These are phyloP conservation scores for Protaetia brevitarsis DNA, from an alignment of 1,140 invertebrate genomes.

Conservation along the genomic window DNA sequence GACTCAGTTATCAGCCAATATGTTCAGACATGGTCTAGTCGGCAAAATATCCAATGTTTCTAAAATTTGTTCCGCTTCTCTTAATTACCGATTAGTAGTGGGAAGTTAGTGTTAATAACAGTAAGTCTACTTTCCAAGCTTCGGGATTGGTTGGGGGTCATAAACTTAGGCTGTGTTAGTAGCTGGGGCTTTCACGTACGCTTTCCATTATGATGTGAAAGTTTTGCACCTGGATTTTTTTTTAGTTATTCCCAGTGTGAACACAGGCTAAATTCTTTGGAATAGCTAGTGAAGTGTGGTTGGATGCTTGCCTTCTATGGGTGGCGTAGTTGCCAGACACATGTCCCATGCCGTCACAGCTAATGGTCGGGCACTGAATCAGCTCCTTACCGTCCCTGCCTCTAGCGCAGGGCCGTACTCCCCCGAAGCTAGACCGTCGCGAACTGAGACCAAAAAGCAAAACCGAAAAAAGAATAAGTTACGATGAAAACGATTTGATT, in stretches of 20 bases:
- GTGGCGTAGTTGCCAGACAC: slow-evolving; percentile 83
- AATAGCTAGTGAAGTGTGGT: slow-evolving; percentile 23
- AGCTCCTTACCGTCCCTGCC: slow-evolving; percentile 66
- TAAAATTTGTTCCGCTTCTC: not conserved
- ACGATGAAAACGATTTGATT: not conserved
- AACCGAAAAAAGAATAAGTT: slow-evolving; percentile 15
- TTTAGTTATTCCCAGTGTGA: slow-evolving; percentile 21
- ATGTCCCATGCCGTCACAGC: slow-evolving; percentile 77
- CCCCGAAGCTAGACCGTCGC: slow-evolving; percentile 53
- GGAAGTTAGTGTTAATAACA: slow-evolving; percentile 5
- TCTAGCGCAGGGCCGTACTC: slow-evolving; percentile 49
- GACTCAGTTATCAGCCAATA: slow-evolving; percentile 36
- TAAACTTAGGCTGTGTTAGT: slow-evolving; percentile 7
- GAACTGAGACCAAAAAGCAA: slow-evolving; percentile 18
- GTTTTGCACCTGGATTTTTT: not conserved
- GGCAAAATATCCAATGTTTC: slow-evolving; percentile 22
- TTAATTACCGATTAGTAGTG: slow-evolving; percentile 11
- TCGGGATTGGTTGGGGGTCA: not conserved
- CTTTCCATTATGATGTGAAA: no score
- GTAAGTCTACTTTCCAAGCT: slow-evolving; percentile 17
- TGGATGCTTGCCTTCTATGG: slow-evolving; percentile 61
- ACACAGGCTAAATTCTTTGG: slow-evolving; percentile 26
- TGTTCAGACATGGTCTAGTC: slow-evolving; percentile 33
- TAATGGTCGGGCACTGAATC: slow-evolving; percentile 69
- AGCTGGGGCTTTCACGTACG: not conserved